phyloP scores from a whole-genome alignment of 1,140 invertebrate species.

The Hestina assimilis region DNA sequence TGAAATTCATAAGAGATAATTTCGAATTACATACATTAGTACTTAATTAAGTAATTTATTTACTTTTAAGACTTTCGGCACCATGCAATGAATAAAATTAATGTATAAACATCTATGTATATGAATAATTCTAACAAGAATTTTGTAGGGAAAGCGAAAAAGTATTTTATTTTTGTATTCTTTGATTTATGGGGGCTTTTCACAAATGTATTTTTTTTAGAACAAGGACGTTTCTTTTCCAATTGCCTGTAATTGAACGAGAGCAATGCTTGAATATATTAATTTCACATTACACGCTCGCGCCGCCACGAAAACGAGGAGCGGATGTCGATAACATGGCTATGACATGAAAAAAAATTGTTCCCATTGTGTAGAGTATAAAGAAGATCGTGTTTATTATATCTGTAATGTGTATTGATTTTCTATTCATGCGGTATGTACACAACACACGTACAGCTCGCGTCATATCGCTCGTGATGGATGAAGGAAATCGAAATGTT shows the following conservation, averaged over 20 bases:
- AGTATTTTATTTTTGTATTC: too few relatives aligned
- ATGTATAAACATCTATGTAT: too few relatives aligned
- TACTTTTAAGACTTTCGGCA: too few relatives aligned
- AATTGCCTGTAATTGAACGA: too few relatives aligned
- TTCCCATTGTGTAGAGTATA: not conserved
- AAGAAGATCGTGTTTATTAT: not conserved
- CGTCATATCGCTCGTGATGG: not conserved
- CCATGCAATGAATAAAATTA: too few relatives aligned
- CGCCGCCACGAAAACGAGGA: not conserved
- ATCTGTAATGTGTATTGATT: not conserved
- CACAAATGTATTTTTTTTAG: not conserved
- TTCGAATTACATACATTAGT: too few relatives aligned
- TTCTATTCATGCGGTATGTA: not conserved
- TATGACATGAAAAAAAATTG: not conserved
- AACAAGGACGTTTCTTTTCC: conserved; percentile 5
- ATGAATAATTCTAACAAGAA: too few relatives aligned
- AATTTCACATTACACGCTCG: conserved; percentile 18
- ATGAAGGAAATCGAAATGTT: conserved; percentile 3
- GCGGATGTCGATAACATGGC: not conserved
- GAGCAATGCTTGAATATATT: conserved; percentile 18
- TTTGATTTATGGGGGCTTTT: too few relatives aligned
- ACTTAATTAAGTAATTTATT: too few relatives aligned
- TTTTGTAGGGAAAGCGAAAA: too few relatives aligned
- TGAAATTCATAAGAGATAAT: too few relatives aligned
- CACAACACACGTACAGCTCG: not conserved